Conservation (phyloP, 2,888 invertebrate species). For the Empis stercorea region DNA sequence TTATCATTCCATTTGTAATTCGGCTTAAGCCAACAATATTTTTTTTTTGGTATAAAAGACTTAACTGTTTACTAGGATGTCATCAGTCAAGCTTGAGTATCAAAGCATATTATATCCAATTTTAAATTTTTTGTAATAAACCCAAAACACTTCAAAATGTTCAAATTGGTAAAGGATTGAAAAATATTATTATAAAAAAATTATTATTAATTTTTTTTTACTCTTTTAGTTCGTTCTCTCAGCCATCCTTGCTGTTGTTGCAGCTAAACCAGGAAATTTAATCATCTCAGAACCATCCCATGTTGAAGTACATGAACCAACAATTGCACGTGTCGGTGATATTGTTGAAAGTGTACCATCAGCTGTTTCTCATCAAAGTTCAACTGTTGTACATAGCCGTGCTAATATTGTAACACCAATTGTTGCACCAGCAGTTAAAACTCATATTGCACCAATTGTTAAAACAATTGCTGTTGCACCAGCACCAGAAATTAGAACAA, state of each 20-base stretch:
- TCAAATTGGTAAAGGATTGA: not conserved
- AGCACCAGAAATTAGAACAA: not conserved
- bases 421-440: slow-evolving; percentile 21
- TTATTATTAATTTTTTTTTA: not conserved
- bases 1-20: no score
- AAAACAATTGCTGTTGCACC: not conserved
- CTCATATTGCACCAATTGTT: slow-evolving; percentile 11
- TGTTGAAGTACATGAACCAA: slow-evolving; percentile 22
- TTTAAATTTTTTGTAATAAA: no score
- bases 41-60: no score
- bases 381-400: slow-evolving; percentile 39
- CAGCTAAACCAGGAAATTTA: slow-evolving; percentile 10
- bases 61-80: no score
- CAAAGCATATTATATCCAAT: no score
- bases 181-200: not conserved
- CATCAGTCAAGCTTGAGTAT: no score
- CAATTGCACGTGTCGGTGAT: slow-evolving; percentile 27
- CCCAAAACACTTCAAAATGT: not conserved
- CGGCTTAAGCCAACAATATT: no score
- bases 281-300: slow-evolving; percentile 6
- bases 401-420: slow-evolving; percentile 27
- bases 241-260: slow-evolving; percentile 38
- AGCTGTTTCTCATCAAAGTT: slow-evolving; percentile 43
- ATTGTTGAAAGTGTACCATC: slow-evolving; percentile 30
- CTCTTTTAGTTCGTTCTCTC: slow-evolving; percentile 42